Conservation (phyloP, 2,888 invertebrate species). For the Plusia festucae region DNA sequence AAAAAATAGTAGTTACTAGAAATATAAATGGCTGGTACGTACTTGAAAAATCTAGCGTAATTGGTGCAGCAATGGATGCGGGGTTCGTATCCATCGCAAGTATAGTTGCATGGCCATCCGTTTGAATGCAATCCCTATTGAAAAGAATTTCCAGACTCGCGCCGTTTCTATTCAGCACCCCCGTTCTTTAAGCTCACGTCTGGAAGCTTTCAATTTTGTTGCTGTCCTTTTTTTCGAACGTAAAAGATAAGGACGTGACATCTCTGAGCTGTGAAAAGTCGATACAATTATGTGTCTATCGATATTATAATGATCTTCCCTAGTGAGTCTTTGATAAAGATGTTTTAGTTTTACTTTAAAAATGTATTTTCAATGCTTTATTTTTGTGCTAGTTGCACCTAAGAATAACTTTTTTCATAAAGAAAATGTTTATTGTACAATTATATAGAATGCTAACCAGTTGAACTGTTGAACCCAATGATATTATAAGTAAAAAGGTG, state of each 20-base stretch:
- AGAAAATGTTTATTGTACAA: too few species aligned
- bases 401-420: too few species aligned
- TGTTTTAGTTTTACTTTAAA: too few species aligned
- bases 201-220: neutral
- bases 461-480: too few species aligned
- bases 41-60: neutral
- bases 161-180: neutral
- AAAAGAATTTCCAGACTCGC: neutral
- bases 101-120: neutral
- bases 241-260: neutral
- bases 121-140: neutral
- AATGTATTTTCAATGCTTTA: too few species aligned
- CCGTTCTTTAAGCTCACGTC: neutral
- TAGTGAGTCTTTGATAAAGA: too few species aligned
- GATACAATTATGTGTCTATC: neutral
- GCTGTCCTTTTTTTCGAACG: neutral
- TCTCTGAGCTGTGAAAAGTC: neutral
- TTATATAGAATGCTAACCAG: too few species aligned
- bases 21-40: neutral
- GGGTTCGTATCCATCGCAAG: neutral
- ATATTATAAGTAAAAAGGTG: too few species aligned
- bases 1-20: too few species aligned
- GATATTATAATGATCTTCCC: constrained; percentile 4
- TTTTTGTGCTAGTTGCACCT: too few species aligned
- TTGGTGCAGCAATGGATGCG: neutral